These are phyloP conservation scores for Dromas ardeola DNA, from an alignment of 2,113 vertebrate genomes.

Conservation along the genomic window DNA sequence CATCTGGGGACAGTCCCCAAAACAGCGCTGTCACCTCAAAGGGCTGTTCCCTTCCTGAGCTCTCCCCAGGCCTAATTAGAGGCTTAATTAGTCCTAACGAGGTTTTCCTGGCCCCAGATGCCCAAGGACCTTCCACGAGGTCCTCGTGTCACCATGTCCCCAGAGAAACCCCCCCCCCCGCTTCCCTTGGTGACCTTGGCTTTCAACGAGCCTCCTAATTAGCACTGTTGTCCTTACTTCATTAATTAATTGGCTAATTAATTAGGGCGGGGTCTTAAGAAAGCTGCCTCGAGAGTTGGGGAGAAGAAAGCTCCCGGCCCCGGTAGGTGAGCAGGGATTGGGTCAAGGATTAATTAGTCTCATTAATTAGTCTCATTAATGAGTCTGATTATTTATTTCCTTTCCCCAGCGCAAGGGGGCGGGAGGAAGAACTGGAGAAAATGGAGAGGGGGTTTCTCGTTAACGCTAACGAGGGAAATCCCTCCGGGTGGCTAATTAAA, in stretches of 20 bases:
- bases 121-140: not conserved
- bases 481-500: not conserved
- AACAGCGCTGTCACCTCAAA: too few species aligned
- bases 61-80: not conserved
- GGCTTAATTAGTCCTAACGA: not conserved
- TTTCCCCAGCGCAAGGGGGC: not conserved
- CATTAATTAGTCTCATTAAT: not conserved
- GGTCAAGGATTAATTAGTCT: not conserved
- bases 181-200: not conserved
- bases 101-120: too few species aligned
- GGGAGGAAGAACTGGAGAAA: not conserved
- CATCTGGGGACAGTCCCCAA: not conserved
- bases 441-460: rapidly evolving
- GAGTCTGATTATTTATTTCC: not conserved
- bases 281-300: not conserved
- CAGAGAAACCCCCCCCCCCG: not conserved
- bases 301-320: not conserved
- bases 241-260: not conserved
- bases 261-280: not conserved
- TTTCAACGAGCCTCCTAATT: not conserved
- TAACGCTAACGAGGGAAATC: not conserved
- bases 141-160: not conserved
- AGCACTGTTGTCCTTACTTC: not conserved
- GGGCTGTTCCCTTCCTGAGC: not conserved
- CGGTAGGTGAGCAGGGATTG: not conserved